Base-by-base conservation (phyloP, 2,888 invertebrate species). In the Sycophila texana region DNA sequence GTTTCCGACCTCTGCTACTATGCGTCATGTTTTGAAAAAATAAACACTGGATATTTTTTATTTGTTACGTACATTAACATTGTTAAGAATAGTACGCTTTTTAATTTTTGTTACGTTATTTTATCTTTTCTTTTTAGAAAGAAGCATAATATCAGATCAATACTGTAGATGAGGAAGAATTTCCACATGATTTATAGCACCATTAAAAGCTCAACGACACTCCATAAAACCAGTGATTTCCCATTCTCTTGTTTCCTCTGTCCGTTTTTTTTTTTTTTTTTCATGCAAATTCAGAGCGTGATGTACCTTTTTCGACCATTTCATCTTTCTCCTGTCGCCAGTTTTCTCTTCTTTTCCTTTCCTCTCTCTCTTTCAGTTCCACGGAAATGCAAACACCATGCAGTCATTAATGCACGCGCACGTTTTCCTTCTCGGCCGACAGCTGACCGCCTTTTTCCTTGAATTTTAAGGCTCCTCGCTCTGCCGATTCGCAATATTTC, bases 321-420 rank as follows among this genome's bases (percentile, higher is more conserved):
- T 65, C 72, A 61, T 51, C 22, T 66, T 60, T 49, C 58, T 49
- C 30, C 30, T 58, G 39, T 39, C 74, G 4, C 53, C 13, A 20
- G 13, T 55, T 20, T 55, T 63, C 68, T 61, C 49, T 14, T 30
- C 16, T 16, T 49, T 49, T 30, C 66, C 39, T 39, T 51, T 66
- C 57, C 14, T 0, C 55, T 10, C 39, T n/a, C 26, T 30, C 39
- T 60, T 55, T 30, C 65, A 26, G 30, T 49, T 30, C 51, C 51
- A 30, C 57, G 57, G 65, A 66, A 72, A 65, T 55, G 47, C 71
- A 26, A 39, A 49, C 53, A n/a, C n/a, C 18, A 20, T 51, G 16
- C 26, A 57, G 22, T 22, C 51, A 51, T 60, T 75, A 10, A 75
- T 75, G 75, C 60, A 53, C 30, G 67, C 39, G 67, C 75, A 75